Evolutionary conservation across 2,797 vertebrate genomes (phyloP), one percentile per base, ranked within the genome.

Genomic region (Poeciliopsis infans): DNA sequence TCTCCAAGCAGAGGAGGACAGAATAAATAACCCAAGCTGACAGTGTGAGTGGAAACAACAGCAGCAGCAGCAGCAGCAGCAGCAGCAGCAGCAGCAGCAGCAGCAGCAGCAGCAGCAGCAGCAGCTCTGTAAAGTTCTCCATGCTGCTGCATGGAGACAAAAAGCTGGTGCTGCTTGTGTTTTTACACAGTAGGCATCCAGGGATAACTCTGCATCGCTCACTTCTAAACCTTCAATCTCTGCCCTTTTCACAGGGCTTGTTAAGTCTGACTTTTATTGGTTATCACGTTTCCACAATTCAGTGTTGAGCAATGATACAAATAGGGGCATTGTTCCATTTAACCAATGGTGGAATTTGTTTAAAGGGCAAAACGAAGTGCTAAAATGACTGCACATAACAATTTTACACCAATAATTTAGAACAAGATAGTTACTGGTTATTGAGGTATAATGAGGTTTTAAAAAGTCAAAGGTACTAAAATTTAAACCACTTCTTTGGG

Each of bases 1-100:
- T 83, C 80, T 74, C 25, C 28, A 59, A 66, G 55, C 59, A 78
- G 75, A 73, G 64, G 64, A 20, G 36, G 68, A 68, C 18, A 51
- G n/a, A 74, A 76, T 68, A 78, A 76, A 81, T 68, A 72, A 69
- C 41, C 51, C 2, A 33, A 57, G 31, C 18, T 57, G 39, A 61
- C 43, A 68, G 78, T 46, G 33, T 23, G 53, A n/a, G 28, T 64
- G 36, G n/a, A 80, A 75, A 76, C 51, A 51, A 4, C 73, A 75
- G 64, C 12, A 75, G 51, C 23, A 66, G 74, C 74, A 68, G 51
- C 61, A 41, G 39, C 39, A 75, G 49, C 51, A 51, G 6, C 73
- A 75, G 64, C 11, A 75, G 51, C 23, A 66, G 74, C 74, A 68
- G 51, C 61, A 39, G 36, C 36, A 75, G 49, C 23, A 66, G 74